Conservation (phyloP, 1,140 invertebrate genomes). For the Aphelinus atriplicis region DNA sequence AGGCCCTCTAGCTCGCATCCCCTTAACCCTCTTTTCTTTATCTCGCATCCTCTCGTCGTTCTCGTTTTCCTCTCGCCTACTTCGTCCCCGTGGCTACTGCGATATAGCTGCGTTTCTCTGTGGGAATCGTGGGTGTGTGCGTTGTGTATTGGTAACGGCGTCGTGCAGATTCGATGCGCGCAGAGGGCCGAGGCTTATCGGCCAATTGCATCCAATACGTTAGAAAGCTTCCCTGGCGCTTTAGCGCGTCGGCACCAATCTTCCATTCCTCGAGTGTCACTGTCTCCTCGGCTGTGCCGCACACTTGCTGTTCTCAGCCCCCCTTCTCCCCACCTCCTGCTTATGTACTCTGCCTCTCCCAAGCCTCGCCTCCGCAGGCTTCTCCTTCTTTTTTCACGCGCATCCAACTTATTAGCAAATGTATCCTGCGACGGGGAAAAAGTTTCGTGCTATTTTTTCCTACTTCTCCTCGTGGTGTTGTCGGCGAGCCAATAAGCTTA, state of each 20-base stretch:
- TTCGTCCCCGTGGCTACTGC: too few relatives aligned
- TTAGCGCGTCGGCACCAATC: not conserved
- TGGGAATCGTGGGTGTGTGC: too few relatives aligned
- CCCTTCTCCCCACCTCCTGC: not conserved
- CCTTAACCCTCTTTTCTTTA: not conserved
- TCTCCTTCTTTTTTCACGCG: not conserved
- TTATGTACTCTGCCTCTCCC: not conserved
- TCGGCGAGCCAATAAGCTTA: too few relatives aligned
- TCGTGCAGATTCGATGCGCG: too few relatives aligned
- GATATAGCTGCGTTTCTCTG: too few relatives aligned
- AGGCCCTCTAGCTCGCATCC: too few relatives aligned
- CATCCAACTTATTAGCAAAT: constrained; percentile 36
- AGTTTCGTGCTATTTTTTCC: not conserved
- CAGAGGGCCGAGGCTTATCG: constrained; percentile 24
- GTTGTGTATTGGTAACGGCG: too few relatives aligned
- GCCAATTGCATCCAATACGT: constrained; percentile 41
- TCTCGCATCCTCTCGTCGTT: not conserved
- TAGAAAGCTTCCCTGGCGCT: constrained; percentile 32
- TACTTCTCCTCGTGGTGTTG: too few relatives aligned
- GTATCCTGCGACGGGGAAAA: not conserved
- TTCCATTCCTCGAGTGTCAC: constrained; percentile 15
- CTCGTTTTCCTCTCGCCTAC: too few relatives aligned
- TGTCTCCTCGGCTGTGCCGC: constrained; percentile 3
- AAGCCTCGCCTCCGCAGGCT: not conserved
- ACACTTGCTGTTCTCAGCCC: too few relatives aligned